These are phyloP conservation scores for Erethizon dorsatum DNA, from an alignment of 2,797 vertebrate genomes.

Conservation along the genomic window DNA sequence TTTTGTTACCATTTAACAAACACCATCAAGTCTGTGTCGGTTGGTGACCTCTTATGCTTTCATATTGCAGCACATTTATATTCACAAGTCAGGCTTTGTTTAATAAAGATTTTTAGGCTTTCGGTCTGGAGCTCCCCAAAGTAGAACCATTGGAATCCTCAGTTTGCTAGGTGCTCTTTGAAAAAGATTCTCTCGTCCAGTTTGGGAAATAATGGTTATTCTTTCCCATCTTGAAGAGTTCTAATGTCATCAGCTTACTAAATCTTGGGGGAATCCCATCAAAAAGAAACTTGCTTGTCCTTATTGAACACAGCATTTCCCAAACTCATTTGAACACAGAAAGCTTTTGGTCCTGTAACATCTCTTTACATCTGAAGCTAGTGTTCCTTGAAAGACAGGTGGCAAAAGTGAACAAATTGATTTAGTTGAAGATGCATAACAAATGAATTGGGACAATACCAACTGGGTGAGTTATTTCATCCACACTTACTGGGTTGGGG, in stretches of 20 bases:
- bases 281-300: background rate
- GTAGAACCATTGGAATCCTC: background rate
- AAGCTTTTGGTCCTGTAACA: background rate
- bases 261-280: background rate
- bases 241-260: background rate
- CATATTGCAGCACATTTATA: background rate
- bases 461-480: background rate
- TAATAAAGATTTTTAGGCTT: constrained; percentile 10
- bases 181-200: constrained; percentile 6
- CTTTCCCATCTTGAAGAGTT: background rate
- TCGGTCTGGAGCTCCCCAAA: background rate
- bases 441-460: background rate
- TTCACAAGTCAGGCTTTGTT: background rate
- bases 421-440: background rate
- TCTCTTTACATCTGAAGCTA: background rate
- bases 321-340: background rate
- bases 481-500: background rate
- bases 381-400: background rate
- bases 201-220: background rate
- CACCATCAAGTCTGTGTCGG: background rate
- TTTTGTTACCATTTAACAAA: constrained; percentile 59
- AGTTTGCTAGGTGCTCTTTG: background rate
- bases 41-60: background rate
- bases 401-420: background rate
- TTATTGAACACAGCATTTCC: background rate